These are phyloP conservation scores for Benitochromis conjunctus DNA, from an alignment of 2,113 vertebrate genomes.

Conservation along the genomic window DNA sequence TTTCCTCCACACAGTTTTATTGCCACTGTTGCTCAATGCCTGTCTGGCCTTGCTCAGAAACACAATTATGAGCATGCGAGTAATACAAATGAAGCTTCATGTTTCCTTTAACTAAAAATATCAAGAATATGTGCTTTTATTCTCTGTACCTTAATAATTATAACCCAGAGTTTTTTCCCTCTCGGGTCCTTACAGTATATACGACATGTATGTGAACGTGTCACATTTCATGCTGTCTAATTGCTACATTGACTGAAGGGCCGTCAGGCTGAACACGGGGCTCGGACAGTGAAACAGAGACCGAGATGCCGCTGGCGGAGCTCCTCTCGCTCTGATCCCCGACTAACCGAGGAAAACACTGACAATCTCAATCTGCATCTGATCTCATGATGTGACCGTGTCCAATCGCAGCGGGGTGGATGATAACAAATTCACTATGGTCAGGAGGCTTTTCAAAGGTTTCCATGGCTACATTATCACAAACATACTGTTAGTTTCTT, in stretches of 20 bases:
- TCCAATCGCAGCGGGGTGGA: background rate
- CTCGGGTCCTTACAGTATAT: background rate
- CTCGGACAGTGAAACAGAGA: background rate
- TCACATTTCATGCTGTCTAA: background rate
- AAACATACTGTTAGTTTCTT: background rate
- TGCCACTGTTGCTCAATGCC: background rate
- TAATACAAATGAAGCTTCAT: background rate
- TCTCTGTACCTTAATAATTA: background rate
- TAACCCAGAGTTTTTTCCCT: background rate
- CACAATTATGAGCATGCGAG: background rate
- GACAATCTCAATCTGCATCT: background rate
- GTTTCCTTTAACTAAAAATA: background rate
- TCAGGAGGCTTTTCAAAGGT: background rate
- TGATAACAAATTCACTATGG: background rate
- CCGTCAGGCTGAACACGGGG: background rate
- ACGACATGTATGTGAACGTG: background rate
- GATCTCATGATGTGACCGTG: background rate
- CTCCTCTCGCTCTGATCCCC: background rate
- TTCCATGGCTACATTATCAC: conserved; percentile 1
- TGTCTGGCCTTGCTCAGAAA: background rate
- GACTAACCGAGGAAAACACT: background rate
- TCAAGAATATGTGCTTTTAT: background rate
- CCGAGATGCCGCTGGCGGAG: background rate
- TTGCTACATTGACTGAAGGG: background rate
- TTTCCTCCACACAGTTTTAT: background rate